phyloP scores from a whole-genome alignment of 2,888 invertebrate genomes.

The Dolomedes plantarius region DNA sequence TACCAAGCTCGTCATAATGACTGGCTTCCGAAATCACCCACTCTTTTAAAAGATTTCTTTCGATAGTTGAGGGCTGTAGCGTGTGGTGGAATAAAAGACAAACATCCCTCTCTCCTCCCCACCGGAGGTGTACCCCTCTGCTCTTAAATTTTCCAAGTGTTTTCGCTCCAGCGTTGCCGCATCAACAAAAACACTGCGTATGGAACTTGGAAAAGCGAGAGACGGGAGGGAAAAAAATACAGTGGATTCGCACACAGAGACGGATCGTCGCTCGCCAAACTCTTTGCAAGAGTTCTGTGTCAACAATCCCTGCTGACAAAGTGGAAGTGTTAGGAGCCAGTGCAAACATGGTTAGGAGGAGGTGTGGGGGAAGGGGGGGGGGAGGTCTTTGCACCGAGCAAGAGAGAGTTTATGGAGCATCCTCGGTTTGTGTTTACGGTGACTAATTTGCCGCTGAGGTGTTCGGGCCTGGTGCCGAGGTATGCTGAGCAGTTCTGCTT shows the following conservation, averaged over 20 bases:
- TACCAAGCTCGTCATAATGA: too few relatives aligned
- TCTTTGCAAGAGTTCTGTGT: conserved; percentile 37
- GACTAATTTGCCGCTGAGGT: conserved; percentile 34
- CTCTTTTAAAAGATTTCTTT: too few relatives aligned
- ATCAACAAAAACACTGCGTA: conserved; percentile 39
- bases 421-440: not conserved
- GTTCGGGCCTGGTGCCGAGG: not conserved
- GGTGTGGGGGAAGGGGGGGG: too few relatives aligned
- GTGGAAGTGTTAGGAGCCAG: conserved; percentile 63
- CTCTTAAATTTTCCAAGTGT: conserved; percentile 51
- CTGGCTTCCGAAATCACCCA: too few relatives aligned
- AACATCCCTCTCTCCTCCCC: not conserved
- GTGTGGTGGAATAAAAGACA: too few relatives aligned
- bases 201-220: not conserved
- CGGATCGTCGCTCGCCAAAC: conserved; percentile 22
- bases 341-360: conserved; percentile 58
- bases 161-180: conserved; percentile 23
- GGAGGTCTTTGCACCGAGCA: conserved; percentile 54
- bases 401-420: not conserved
- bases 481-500: too few relatives aligned
- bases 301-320: conserved; percentile 64
- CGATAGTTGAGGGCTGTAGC: too few relatives aligned
- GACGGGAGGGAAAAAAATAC: conserved; percentile 5
- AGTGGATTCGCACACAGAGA: too few relatives aligned
- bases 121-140: too few relatives aligned